Evolutionary conservation across 2,113 vertebrate genomes (phyloP), one percentile per base, ranked within the genome.

Genomic region (Antennarius striatus): DNA sequence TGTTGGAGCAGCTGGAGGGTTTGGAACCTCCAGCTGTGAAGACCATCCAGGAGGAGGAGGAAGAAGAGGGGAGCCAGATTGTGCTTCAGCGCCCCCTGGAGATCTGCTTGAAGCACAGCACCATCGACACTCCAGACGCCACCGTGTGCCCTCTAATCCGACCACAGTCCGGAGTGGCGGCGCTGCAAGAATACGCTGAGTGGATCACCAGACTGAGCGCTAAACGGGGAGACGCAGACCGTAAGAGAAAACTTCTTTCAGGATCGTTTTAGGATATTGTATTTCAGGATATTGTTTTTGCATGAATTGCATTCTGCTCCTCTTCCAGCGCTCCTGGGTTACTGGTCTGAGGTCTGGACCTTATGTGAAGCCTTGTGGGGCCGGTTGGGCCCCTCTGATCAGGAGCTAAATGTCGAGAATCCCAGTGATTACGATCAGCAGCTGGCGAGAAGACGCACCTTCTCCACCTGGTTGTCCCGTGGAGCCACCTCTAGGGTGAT

Each of bases 291-390:
- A 22, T 29, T 54, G 52, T 28, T 12, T 12, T 3, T 29, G 12
- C 14, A 12, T 14, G 12, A 14, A 15, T 13, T 30, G 10, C 29
- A 9, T 40, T 4, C 5, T 8, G 14, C 6, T 50, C 50, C 16
- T n/a, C 6, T 51, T 3, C 0, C 84, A 98, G 96, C 81, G 1
- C 46, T 89, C 0, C 85, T 95, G 63, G 91, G 90, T n/a, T 88
- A 92, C 75, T 99, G 98, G 98, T 86, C 81, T 14, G 80, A 98
- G 77, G 93, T 94, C 0, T 99, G 98, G 98, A 96, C 94, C 0
- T 62, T 99, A 9, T 98, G 96, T 4, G 94, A 94, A 78, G 96
- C 97, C 0, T 68, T 99, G 0, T 99, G 96, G 97, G 97, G 98
- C 1, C 84, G 82, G 2, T 45, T 96, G 63, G 90, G 89, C 11